Evolutionary conservation across 2,113 vertebrate species (phyloP).

Genomic region (mouse (Mus musculus)): GRCm39 chr1:102274001-102274500

Average conservation of each 20-base stretch:
- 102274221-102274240: accelerated
- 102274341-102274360: background rate
- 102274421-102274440: background rate
- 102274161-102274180: background rate
- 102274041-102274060: too few relatives aligned
- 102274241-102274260: background rate
- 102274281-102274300: background rate
- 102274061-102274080: too few relatives aligned
- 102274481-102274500: constrained; percentile 62
- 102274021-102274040: too few relatives aligned
- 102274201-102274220: background rate
- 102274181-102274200: background rate
- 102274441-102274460: background rate
- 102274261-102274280: background rate
- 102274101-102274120: background rate
- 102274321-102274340: background rate
- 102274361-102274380: background rate
- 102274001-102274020: background rate
- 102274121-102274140: background rate
- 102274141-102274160: background rate
- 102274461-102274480: background rate
- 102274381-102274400: background rate
- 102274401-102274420: background rate
- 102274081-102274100: background rate
- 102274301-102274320: background rate